phyloP scores from a whole-genome alignment of 2,888 invertebrate species.

The Dolomedes plantarius region DNA sequence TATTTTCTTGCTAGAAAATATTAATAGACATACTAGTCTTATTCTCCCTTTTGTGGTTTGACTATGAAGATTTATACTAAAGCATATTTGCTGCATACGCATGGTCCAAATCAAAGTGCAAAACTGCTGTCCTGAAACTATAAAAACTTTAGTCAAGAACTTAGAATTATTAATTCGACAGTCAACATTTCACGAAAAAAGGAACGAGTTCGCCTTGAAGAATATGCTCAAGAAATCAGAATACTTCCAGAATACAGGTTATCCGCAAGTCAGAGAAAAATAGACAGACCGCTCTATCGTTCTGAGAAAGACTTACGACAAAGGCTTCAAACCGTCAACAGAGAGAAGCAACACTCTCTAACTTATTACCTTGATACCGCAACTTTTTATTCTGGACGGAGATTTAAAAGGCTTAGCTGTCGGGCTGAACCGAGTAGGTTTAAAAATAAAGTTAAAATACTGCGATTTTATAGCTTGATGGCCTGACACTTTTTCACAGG shows the following conservation, averaged over 20 bases:
- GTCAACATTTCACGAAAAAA: too few relatives aligned
- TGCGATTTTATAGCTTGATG: background rate
- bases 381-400: constrained; percentile 3
- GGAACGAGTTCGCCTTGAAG: too few relatives aligned
- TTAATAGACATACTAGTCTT: too few relatives aligned
- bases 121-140: too few relatives aligned
- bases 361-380: constrained; percentile 10
- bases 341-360: background rate
- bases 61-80: too few relatives aligned
- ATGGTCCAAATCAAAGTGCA: too few relatives aligned
- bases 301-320: background rate
- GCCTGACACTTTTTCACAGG: background rate
- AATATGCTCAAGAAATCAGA: background rate
- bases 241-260: background rate
- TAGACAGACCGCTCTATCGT: background rate
- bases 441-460: background rate
- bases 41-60: too few relatives aligned
- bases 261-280: background rate
- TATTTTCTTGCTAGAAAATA: too few relatives aligned
- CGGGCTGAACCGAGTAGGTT: background rate
- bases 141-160: too few relatives aligned
- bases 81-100: too few relatives aligned
- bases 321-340: background rate
- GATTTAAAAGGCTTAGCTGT: background rate
- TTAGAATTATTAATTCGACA: too few relatives aligned